Conservation (phyloP, 2,113 vertebrate species). For the Redunca redunca region DNA sequence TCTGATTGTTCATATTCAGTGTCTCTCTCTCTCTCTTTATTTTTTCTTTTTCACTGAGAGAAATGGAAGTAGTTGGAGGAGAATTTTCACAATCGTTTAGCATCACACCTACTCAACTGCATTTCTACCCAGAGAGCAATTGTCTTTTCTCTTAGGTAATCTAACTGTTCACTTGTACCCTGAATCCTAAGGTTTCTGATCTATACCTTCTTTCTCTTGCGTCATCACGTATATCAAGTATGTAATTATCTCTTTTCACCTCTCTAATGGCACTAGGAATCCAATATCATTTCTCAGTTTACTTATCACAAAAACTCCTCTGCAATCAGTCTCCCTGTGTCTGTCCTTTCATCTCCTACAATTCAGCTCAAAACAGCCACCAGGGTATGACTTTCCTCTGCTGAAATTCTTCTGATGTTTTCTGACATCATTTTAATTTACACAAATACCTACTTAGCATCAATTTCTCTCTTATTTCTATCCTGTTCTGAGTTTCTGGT, state of each 20-base stretch:
- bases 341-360: background rate
- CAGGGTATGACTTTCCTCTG: background rate
- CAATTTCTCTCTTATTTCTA: background rate
- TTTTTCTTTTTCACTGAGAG: background rate
- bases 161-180: background rate
- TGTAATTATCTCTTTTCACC: background rate
- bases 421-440: background rate
- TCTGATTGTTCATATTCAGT: background rate
- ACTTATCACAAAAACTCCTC: background rate
- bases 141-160: background rate
- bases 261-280: background rate
- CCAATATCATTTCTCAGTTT: background rate
- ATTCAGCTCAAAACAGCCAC: background rate
- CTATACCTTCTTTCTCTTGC: background rate
- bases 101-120: no score
- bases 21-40: rapidly evolving
- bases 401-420: background rate
- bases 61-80: background rate
- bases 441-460: background rate
- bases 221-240: background rate
- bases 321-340: background rate
- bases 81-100: background rate
- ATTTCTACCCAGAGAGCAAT: background rate
- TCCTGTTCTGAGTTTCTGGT: background rate
- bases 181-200: background rate